A percentile compares a stretch with the other conserved stretches of the same genome.
Evolutionary conservation across 2,797 vertebrate genomes (phyloP).

Genomic region (Lagocephalus sceleratus): DNA sequence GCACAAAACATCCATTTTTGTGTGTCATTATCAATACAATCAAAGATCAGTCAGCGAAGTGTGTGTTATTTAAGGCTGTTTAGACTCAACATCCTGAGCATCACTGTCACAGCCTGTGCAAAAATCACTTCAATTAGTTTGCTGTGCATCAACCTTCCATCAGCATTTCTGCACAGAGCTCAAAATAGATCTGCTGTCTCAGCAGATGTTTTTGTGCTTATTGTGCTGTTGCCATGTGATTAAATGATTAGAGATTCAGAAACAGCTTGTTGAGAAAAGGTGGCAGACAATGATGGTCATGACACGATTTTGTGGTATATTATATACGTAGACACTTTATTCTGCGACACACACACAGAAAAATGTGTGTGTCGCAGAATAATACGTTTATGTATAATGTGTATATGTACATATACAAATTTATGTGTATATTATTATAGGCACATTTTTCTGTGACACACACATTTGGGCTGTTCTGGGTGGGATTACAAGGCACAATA

Average conservation of each 20-base stretch:
- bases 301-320: neutral
- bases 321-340: too few relatives aligned
- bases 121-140: slow-evolving; percentile 43
- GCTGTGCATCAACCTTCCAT: slow-evolving; percentile 44
- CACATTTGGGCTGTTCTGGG: neutral
- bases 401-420: too few relatives aligned
- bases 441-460: too few relatives aligned
- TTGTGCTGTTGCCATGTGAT: slow-evolving; percentile 39
- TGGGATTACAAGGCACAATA: neutral
- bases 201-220: slow-evolving; percentile 43
- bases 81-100: slow-evolving; percentile 21
- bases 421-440: too few relatives aligned
- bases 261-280: slow-evolving; percentile 22
- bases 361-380: too few relatives aligned
- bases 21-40: neutral
- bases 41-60: slow-evolving; percentile 1
- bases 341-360: too few relatives aligned
- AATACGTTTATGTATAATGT: too few relatives aligned
- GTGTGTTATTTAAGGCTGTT: slow-evolving; percentile 25
- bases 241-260: slow-evolving; percentile 39
- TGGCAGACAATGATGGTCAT: slow-evolving; percentile 3
- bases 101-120: slow-evolving; percentile 25
- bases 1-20: too few relatives aligned
- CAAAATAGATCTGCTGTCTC: slow-evolving; percentile 57
- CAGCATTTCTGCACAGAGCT: slow-evolving; percentile 41